Conservation (phyloP, 2,113 vertebrate genomes). For the Phylloscopus trochilus region DNA sequence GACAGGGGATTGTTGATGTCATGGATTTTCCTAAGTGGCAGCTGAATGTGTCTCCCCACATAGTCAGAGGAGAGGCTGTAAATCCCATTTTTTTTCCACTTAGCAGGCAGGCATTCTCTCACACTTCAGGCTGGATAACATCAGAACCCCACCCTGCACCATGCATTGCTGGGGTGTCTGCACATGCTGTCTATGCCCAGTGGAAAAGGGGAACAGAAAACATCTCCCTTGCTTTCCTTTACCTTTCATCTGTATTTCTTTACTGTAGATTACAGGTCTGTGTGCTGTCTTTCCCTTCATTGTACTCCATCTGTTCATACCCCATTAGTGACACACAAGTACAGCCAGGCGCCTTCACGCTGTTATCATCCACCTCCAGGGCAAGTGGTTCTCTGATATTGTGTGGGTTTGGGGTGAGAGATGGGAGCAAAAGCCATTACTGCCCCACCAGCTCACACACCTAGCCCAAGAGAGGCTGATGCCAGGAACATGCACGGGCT, state of each 20-base stretch:
- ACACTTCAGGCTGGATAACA: background rate
- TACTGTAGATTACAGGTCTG: background rate
- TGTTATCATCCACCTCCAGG: background rate
- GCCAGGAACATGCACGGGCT: background rate
- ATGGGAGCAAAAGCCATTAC: background rate
- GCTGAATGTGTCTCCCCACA: background rate
- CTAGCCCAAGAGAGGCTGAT: background rate
- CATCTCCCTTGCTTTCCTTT: background rate
- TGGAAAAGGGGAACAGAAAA: background rate
- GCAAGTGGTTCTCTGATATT: background rate
- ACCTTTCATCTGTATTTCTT: background rate
- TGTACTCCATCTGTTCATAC: background rate
- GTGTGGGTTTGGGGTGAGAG: background rate
- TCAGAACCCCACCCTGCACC: background rate
- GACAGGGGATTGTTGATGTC: background rate
- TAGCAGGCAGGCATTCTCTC: background rate
- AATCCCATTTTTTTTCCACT: background rate
- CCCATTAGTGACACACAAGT: background rate
- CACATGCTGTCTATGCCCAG: rapidly evolving
- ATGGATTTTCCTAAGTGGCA: background rate
- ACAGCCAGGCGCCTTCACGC: background rate
- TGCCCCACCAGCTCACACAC: background rate
- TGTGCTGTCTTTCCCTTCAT: background rate
- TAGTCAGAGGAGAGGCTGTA: rapidly evolving
- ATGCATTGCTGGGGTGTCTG: rapidly evolving